Evolutionary conservation across 2,888 invertebrate genomes (phyloP).

Genomic region (Mythimna lalbum): DNA sequence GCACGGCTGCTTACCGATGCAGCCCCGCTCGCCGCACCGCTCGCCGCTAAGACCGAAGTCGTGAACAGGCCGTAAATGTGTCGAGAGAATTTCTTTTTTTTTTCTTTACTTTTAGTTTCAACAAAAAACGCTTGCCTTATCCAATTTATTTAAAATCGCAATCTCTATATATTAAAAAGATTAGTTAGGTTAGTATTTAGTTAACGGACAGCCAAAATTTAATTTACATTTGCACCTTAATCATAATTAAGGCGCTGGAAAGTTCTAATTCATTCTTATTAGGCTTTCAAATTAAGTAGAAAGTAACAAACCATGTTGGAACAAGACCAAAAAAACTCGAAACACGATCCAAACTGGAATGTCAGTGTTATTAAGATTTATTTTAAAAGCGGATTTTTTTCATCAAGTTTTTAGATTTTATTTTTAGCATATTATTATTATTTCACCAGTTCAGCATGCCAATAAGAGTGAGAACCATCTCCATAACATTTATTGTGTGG

Average conservation of each 20-base stretch:
- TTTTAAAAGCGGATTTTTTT: slow-evolving; percentile 26
- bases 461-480: too few relatives aligned
- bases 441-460: too few relatives aligned
- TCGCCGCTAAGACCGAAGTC: too few relatives aligned
- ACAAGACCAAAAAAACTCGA: slow-evolving; percentile 39
- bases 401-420: slow-evolving; percentile 5
- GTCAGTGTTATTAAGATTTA: slow-evolving; percentile 22
- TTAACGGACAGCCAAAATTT: slow-evolving; percentile 6
- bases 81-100: too few relatives aligned
- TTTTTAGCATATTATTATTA: not conserved
- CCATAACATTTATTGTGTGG: too few relatives aligned
- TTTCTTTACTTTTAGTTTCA: not conserved
- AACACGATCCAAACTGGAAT: slow-evolving; percentile 14
- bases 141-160: not conserved
- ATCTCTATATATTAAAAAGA: not conserved
- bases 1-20: too few relatives aligned
- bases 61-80: too few relatives aligned
- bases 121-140: not conserved
- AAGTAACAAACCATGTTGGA: slow-evolving; percentile 51
- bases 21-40: too few relatives aligned
- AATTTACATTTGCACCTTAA: slow-evolving; percentile 25
- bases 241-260: slow-evolving; percentile 12
- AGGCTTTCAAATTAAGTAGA: slow-evolving; percentile 41
- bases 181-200: not conserved
- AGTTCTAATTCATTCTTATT: slow-evolving; percentile 42